Percentiles rank a stretch among this genome's conserved stretches.
Conservation (phyloP, 2,797 vertebrate genomes). For the Halcyon badia region DNA sequence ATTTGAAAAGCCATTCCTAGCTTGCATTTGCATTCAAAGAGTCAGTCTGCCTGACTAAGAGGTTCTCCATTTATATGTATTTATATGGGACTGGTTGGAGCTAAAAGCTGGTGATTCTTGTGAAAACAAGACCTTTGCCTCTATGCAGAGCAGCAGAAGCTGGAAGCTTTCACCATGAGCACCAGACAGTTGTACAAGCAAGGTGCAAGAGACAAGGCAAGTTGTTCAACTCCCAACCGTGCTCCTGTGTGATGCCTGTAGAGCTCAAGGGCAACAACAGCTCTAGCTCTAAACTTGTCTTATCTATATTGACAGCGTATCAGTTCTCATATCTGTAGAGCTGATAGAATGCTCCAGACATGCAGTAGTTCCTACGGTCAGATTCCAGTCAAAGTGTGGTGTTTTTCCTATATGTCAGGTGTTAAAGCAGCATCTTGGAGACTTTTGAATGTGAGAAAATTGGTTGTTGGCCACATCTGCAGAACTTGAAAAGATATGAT, state of each 20-base stretch:
- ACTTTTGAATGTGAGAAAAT: background rate
- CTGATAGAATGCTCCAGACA: background rate
- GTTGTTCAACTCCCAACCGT: fast-evolving
- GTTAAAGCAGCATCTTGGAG: background rate
- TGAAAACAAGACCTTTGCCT: background rate
- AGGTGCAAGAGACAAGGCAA: background rate
- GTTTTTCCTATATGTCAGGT: background rate
- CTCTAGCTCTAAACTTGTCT: background rate
- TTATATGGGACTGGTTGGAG: background rate
- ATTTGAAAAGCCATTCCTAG: background rate
- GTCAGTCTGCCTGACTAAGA: background rate
- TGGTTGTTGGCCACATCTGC: background rate
- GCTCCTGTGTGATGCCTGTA: fast-evolving
- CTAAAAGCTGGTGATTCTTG: background rate
- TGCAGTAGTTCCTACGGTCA: background rate
- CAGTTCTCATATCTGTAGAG: background rate
- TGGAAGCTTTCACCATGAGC: background rate
- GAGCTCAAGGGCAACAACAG: fast-evolving
- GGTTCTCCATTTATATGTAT: background rate
- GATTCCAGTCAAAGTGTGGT: background rate
- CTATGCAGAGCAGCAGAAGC: background rate
- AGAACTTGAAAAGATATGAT: background rate
- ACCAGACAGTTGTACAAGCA: background rate
- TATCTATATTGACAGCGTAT: fast-evolving
- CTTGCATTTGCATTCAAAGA: background rate